Base-by-base conservation (phyloP, 2,113 vertebrate species). In the Phaetusa simplex region DNA sequence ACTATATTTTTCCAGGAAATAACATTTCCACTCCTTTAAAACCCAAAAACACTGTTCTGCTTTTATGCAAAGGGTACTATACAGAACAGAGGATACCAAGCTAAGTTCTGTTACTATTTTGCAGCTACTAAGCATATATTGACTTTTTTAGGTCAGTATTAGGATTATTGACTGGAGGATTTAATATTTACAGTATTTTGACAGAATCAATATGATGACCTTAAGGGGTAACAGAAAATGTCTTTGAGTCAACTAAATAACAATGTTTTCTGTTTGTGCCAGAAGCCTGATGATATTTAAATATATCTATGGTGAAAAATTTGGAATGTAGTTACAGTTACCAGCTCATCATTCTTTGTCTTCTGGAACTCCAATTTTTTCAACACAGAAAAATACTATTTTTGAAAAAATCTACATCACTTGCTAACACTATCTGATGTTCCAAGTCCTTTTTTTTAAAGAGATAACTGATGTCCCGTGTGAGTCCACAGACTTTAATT, bases 191-290 rank as follows among this genome's bases (percentile, higher is more conserved):
- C 40, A 95, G 55, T 89, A 71, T 95, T 97, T 95, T 93, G 34
- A 88, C 86, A 94, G 70, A 97, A 96, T 97, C 93, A 81, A 97
- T 97, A 95, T n/a, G 42, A 70, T 96, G 90, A 97, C 95, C 91
- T 97, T 92, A 95, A 64, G 15, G 24, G 53, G 42, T 29, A 22
- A 56, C 88, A 86, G 38, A 94, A 97, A 94, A 94, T 50, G 9
- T 53, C 53, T 86, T 53, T 72, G 27, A 94, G 70, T 92, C 70
- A 93, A 94, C 78, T 92, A 89, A 97, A 96, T 82, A 89, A 76
- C 66, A 92, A 26, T 56, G 38, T 74, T 95, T 96, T 90, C 69
- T 74, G 14, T 69, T 93, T 82, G 30, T 90, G 36, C 36, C 52
- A 61, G 62, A 91, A 97, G 11, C 14, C 56, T 85, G 23, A 6